Percentiles rank a stretch among this genome's conserved stretches.
Evolutionary conservation across 1,140 invertebrate species (phyloP).

Genomic region (Oreohelix idahoensis): DNA sequence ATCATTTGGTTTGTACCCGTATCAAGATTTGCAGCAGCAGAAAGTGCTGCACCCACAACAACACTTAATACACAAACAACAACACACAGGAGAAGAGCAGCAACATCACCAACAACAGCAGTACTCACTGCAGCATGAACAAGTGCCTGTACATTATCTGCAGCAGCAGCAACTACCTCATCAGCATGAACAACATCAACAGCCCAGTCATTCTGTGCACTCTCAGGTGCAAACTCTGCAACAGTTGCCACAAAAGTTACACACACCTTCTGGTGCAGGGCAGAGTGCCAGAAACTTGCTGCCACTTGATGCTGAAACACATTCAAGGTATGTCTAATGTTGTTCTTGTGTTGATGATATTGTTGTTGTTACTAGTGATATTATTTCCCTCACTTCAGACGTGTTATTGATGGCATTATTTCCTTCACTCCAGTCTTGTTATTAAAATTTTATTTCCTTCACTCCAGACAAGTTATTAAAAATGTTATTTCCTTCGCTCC

Average conservation of each 20-base stretch:
- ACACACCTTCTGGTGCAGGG: not conserved
- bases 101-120: no score
- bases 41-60: not conserved
- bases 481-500: no score
- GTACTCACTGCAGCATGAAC: not conserved
- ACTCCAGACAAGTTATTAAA: no score
- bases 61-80: not conserved
- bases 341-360: no score
- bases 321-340: constrained; percentile 3
- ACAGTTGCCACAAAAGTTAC: not conserved
- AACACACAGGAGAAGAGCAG: not conserved
- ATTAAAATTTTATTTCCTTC: no score
- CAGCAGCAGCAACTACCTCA: not conserved
- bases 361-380: no score
- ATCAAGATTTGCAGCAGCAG: not conserved
- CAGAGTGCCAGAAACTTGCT: not conserved
- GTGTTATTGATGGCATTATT: no score
- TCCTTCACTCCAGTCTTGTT: no score
- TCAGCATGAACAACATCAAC: not conserved
- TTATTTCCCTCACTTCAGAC: no score
- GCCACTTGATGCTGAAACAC: not conserved
- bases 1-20: not conserved
- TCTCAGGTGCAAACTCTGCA: not conserved
- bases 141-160: not conserved
- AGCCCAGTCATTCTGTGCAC: not conserved